Base-by-base conservation (phyloP, 23 tunicate genomes). In the Aplidium turbinatum region DNA sequence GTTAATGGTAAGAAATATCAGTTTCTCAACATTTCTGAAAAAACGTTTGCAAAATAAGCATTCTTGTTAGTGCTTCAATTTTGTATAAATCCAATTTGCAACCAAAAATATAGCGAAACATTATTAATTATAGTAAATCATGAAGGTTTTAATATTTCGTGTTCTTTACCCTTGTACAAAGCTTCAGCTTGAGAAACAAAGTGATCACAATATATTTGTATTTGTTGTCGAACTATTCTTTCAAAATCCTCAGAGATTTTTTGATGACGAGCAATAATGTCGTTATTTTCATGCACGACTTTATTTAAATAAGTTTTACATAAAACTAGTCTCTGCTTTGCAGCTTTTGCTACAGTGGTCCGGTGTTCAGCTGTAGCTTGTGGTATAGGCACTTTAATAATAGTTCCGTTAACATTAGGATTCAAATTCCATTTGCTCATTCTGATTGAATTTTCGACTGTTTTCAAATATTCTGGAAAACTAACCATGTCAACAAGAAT, bases 311-410 rank as follows among this genome's bases (percentile, higher is more conserved):
- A 77, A 28, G 30, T 33, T 63, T 84, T 84, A 31, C 76, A 64
- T 26, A 7, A 32, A 38, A 33, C 63, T 16, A 76, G 33, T 57
- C 82, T 54, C 24, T 63, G 46, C 38, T 76, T 84, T 7, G 90
- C 90, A 52, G 31, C 42, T 55, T 76, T 66, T 16, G 76, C 82
- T 6, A 84, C 73, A 9, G 51, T 34, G 55, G 47, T 55, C 40
- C 82, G 54, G 47, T 67, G 77, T 67, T 84, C 90, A 2, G 77
- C 82, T 40, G 90, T 76, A 1, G 77, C 77, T 57, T 48, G 83
- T 6, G 90, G 82, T 13, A 84, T 84, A 19, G 77, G 77, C 1
- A 84, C 78, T 57, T 76, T 65, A 39, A 84, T 56, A 31, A 77
- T 55, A 20, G 90, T 84, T 3, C 90, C 90, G 4, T 31, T 54